phyloP scores from a whole-genome alignment of 2,797 vertebrate species.

The Enteromius argenteus region DNA sequence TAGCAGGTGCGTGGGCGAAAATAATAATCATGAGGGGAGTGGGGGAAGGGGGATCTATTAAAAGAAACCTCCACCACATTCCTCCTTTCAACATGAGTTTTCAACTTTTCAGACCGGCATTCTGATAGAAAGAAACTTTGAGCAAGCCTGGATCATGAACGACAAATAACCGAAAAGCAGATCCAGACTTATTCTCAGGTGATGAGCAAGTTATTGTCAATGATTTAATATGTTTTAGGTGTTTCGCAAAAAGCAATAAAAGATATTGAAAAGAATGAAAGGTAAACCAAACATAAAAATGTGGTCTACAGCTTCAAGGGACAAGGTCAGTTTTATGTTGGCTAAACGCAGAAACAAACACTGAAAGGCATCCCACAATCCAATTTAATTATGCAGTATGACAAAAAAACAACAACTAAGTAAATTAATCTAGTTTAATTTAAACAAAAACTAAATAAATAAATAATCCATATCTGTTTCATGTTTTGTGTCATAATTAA shows the following conservation, averaged over 20 bases:
- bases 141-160: background rate
- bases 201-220: conserved; percentile 12
- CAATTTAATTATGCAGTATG: background rate
- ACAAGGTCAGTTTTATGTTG: background rate
- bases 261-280: conserved; percentile 25
- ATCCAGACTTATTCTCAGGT: conserved; percentile 5
- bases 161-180: background rate
- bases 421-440: too few relatives aligned
- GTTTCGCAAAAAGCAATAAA: conserved; percentile 9
- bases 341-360: background rate
- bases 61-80: conserved; percentile 49
- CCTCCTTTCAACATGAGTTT: conserved; percentile 46
- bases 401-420: too few relatives aligned
- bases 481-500: too few relatives aligned
- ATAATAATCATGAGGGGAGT: conserved; percentile 40
- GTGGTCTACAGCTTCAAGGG: background rate
- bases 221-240: background rate
- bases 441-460: too few relatives aligned
- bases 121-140: conserved; percentile 33
- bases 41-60: conserved; percentile 42
- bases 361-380: background rate
- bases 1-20: conserved; percentile 58
- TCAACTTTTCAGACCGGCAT: conserved; percentile 48
- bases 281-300: conserved; percentile 9
- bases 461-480: too few relatives aligned